Evolutionary conservation across 2,797 vertebrate genomes (phyloP), one percentile per base, ranked within the genome.

Genomic region (Acipenser transmontanus): DNA sequence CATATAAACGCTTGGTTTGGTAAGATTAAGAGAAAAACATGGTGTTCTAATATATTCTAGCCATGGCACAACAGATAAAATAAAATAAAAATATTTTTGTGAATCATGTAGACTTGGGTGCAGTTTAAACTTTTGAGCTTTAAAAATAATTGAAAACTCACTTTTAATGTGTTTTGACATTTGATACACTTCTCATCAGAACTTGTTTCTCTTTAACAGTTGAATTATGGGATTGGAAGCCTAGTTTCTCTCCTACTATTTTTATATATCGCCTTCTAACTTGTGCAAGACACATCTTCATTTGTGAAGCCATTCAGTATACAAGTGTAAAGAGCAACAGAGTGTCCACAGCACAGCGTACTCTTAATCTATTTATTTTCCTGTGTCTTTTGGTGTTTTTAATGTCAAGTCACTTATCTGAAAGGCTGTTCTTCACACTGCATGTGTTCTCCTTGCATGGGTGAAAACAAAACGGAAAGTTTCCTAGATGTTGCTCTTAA

Each of bases 131-230:
- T 94, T 17, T 91, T 87, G 92, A 97, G 95, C 95, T 98, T 97
- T 97, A 97, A 95, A 86, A 80, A 82, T 83, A 78, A 71, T 78
- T 84, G 62, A 11, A 61, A 86, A 93, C 87, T 95, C 92, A 95
- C 93, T 95, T 94, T 95, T 94, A 94, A 95, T 95, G 96, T 97
- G 95, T 98, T 96, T 99, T 99, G 95, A 99, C 97, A 98, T 97
- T 98, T 97, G 94, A 93, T 97, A 96, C 93, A 96, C 91, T 95
- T 91, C 94, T 94, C 94, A 94, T 95, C 93, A 88, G 92, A 94
- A 93, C 94, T 96, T 96, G 93, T 94, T 93, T 92, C 91, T 94
- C 88, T 93, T 88, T 84, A 86, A 95, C 93, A 96, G 94, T 94
- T 94, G 92, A 95, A 93, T 94, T 95, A 93, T 70, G 82, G 91